Percentiles rank a stretch among this genome's conserved stretches.
Conservation (phyloP, 2,113 vertebrate genomes). For the Formicarius rufipectus region DNA sequence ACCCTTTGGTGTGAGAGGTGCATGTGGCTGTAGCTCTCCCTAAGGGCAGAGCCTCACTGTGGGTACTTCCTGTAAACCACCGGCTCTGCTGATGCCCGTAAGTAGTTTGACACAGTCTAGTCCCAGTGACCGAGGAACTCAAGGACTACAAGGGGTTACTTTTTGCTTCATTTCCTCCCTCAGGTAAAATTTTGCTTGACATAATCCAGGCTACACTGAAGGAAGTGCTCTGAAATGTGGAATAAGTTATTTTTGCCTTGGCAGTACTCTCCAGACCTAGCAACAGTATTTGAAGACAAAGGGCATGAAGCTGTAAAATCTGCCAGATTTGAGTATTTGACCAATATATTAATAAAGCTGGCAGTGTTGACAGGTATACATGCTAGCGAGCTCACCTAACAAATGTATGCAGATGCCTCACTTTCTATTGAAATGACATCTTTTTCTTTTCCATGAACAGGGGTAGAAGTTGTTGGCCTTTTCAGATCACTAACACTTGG, state of each 20-base stretch:
- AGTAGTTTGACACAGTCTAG: background rate
- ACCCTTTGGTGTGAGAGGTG: background rate
- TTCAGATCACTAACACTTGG: constrained; percentile 40
- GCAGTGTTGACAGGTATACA: background rate
- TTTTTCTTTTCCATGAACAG: constrained; percentile 3
- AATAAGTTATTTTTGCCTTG: background rate
- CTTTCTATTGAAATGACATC: constrained; percentile 39
- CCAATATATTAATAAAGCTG: background rate
- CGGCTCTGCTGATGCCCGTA: background rate
- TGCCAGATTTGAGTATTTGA: constrained; percentile 5
- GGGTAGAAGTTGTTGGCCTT: background rate
- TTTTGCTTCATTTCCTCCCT: background rate
- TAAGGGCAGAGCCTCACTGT: background rate
- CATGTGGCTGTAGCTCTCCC: background rate
- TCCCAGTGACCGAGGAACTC: background rate
- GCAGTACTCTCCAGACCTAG: background rate
- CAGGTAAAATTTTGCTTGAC: background rate
- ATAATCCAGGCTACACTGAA: background rate
- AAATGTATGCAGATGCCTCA: background rate
- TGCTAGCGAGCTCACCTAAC: background rate
- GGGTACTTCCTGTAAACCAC: background rate
- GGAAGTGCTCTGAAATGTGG: background rate
- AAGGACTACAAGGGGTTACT: background rate
- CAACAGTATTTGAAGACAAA: background rate
- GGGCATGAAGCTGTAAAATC: background rate